Evolutionary conservation across 1,140 invertebrate species (phyloP).

Genomic region (Telenomus remus): DNA sequence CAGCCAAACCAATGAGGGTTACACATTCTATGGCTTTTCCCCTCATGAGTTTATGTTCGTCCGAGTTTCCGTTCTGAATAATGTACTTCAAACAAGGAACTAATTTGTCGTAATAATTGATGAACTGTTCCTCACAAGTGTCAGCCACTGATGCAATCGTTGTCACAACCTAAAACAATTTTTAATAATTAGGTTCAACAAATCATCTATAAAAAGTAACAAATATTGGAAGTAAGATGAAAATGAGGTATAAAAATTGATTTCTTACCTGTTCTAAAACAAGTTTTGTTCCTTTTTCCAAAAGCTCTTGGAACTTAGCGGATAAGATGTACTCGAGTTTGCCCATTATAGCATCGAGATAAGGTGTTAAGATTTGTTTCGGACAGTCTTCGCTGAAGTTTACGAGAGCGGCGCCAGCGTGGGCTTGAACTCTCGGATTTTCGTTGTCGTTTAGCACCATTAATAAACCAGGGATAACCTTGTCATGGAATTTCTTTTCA

Average conservation of each 20-base stretch:
- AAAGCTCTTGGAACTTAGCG: slow-evolving; percentile 94
- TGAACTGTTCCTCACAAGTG: slow-evolving; percentile 97
- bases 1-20: slow-evolving; percentile 97
- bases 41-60: slow-evolving; percentile 91
- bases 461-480: slow-evolving; percentile 93
- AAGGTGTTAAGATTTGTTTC: slow-evolving; percentile 92
- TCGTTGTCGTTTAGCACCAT: slow-evolving; percentile 92
- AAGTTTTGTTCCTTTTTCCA: slow-evolving; percentile 95
- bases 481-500: slow-evolving; percentile 98
- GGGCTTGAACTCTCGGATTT: slow-evolving; percentile 95
- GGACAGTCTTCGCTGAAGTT: slow-evolving; percentile 99
- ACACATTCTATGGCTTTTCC: slow-evolving; percentile 99
- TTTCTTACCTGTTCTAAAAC: slow-evolving; percentile 92
- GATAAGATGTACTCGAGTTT: slow-evolving; percentile 94
- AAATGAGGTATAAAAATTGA: not conserved
- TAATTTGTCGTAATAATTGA: slow-evolving; percentile 82
- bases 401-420: slow-evolving; percentile 95
- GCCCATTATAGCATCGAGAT: slow-evolving; percentile 92
- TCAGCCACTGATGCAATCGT: slow-evolving; percentile 99
- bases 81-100: slow-evolving; percentile 99
- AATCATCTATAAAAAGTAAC: no score
- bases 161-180: slow-evolving; percentile 85
- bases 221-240: not conserved
- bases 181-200: not conserved
- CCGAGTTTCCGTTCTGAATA: slow-evolving; percentile 92